Conservation (phyloP, 2,113 vertebrate genomes). For the Pomatostomus ruficeps region DNA sequence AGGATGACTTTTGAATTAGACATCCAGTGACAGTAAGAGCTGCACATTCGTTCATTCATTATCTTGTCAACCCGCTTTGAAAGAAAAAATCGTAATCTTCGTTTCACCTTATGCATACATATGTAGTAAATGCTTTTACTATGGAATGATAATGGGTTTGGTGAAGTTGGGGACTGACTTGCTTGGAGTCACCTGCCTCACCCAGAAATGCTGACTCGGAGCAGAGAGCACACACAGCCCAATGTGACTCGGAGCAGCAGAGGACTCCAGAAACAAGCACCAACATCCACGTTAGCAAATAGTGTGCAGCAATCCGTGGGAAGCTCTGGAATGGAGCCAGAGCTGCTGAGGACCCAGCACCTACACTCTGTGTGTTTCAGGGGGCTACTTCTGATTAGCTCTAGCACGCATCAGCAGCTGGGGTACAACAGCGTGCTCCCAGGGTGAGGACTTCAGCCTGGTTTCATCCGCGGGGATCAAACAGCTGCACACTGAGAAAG, state of each 20-base stretch:
- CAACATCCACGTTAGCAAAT: background rate
- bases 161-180: background rate
- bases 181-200: background rate
- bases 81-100: background rate
- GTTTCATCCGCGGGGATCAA: background rate
- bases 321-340: background rate
- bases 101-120: background rate
- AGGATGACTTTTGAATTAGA: background rate
- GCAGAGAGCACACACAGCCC: background rate
- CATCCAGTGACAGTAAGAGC: background rate
- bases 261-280: background rate
- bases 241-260: background rate
- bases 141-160: background rate
- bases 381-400: background rate
- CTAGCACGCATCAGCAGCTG: background rate
- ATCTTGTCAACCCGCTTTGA: background rate
- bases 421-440: background rate
- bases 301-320: background rate
- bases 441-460: background rate
- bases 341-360: background rate
- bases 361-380: background rate
- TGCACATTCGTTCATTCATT: background rate
- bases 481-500: background rate
- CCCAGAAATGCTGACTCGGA: background rate
- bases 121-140: background rate